Conservation (phyloP, 2,797 vertebrate genomes). For the Siniperca undulata region DNA sequence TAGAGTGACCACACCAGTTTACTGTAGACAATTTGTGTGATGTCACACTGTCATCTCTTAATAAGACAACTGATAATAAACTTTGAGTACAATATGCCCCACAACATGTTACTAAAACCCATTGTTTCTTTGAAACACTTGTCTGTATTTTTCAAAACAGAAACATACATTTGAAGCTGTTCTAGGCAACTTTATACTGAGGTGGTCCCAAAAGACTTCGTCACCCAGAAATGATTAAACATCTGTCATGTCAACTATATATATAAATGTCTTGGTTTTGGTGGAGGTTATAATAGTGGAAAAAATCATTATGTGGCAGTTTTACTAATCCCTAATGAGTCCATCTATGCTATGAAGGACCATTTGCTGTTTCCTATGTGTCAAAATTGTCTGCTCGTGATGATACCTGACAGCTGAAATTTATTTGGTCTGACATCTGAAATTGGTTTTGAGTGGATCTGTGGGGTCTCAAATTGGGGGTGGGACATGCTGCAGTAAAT, state of each 20-base stretch:
- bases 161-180: not conserved
- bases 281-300: not conserved
- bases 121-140: no score
- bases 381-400: slow-evolving; percentile 9
- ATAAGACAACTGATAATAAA: slow-evolving; percentile 7
- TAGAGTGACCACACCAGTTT: not conserved
- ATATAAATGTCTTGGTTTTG: not conserved
- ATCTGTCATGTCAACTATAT: not conserved
- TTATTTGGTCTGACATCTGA: slow-evolving; percentile 34
- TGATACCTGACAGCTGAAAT: slow-evolving; percentile 28
- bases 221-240: not conserved
- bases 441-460: slow-evolving; percentile 36
- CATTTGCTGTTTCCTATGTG: slow-evolving; percentile 4
- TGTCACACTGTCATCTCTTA: not conserved
- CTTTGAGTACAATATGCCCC: not conserved
- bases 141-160: not conserved
- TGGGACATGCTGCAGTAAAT: slow-evolving; percentile 10
- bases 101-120: not conserved
- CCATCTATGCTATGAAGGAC: not conserved
- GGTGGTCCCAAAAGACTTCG: not conserved
- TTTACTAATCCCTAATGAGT: not conserved
- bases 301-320: not conserved
- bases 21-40: not conserved
- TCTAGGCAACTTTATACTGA: not conserved
- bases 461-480: slow-evolving; percentile 1